These are phyloP conservation scores for Glyptemys insculpta DNA, from an alignment of 2,797 vertebrate genomes.

Conservation along the genomic window DNA sequence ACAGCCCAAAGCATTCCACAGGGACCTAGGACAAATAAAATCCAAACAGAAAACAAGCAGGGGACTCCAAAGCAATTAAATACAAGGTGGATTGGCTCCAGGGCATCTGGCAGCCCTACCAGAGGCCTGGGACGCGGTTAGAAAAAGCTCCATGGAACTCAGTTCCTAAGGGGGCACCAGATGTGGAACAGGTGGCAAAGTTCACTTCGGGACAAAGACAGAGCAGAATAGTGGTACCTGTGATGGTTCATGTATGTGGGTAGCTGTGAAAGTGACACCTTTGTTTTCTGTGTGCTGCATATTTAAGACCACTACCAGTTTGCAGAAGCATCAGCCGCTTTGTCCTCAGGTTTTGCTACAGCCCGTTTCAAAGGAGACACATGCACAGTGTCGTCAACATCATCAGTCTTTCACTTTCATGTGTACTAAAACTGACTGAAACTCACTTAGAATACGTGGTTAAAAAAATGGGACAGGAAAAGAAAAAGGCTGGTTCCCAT, in stretches of 20 bases:
- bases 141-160: background rate
- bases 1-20: constrained; percentile 57
- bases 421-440: constrained; percentile 66
- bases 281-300: background rate
- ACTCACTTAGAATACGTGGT: constrained; percentile 68
- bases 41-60: constrained; percentile 61
- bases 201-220: background rate
- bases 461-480: constrained; percentile 72
- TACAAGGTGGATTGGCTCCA: constrained; percentile 32
- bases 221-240: accelerated
- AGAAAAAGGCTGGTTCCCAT: constrained; percentile 64
- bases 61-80: constrained; percentile 67
- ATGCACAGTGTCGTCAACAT: background rate
- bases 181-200: background rate
- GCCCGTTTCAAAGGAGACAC: background rate
- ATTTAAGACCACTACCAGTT: background rate
- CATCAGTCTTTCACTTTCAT: constrained; percentile 64
- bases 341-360: background rate
- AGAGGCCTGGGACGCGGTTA: background rate
- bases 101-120: constrained; percentile 33
- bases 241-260: accelerated
- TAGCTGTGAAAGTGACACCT: background rate
- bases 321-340: constrained; percentile 32
- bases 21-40: constrained; percentile 49
- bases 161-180: background rate